Conservation (phyloP, 2,113 vertebrate genomes). For the Nyctibius bracteatus region DNA sequence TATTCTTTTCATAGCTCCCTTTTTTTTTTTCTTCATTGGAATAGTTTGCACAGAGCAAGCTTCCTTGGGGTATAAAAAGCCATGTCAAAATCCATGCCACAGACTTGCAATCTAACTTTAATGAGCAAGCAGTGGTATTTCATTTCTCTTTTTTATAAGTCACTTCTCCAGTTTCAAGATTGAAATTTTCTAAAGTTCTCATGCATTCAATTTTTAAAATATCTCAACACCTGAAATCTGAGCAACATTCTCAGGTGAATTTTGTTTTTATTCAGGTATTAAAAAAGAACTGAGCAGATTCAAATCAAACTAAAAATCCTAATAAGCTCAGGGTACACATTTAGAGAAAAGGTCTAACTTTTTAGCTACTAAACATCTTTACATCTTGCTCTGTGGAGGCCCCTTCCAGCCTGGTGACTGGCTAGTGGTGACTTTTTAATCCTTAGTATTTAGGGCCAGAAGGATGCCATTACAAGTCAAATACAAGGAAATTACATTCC, state of each 20-base stretch:
- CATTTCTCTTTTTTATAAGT: not conserved
- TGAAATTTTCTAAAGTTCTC: not conserved
- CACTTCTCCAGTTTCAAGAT: not conserved
- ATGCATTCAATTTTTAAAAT: not conserved
- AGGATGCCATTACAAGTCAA: not conserved
- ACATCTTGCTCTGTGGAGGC: not conserved
- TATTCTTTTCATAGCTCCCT: not conserved
- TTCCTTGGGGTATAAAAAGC: not conserved
- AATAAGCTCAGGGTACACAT: not conserved
- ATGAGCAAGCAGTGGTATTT: not conserved
- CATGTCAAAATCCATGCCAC: not conserved
- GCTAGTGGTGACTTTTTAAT: not conserved
- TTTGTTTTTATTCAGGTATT: not conserved
- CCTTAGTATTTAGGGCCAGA: not conserved
- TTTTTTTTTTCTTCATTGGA: too few species aligned
- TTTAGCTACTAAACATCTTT: not conserved
- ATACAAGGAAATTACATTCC: too few species aligned
- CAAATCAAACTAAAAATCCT: not conserved
- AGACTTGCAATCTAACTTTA: not conserved
- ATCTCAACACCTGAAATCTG: not conserved
- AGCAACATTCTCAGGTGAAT: not conserved
- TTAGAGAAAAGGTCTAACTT: not conserved
- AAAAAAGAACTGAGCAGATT: not conserved
- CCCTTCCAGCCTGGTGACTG: not conserved
- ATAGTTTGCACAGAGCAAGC: not conserved